Evolutionary conservation across 2,797 vertebrate genomes (phyloP).

Genomic region (Tragelaphus oryx): DNA sequence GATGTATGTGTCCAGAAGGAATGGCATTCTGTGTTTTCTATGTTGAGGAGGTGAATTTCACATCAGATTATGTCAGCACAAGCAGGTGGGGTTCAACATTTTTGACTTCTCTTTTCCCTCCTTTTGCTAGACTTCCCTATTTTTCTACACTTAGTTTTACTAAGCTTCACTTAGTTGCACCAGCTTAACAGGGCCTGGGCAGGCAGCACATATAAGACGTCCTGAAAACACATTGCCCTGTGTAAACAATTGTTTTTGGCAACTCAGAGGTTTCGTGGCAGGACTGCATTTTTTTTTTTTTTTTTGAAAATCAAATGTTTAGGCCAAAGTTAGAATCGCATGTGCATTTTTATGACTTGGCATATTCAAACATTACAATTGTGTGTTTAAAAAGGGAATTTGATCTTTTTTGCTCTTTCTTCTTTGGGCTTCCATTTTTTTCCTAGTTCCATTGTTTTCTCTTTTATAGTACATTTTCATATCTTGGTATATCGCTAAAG

Average conservation of each 20-base stretch:
- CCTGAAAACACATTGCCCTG: slow-evolving; percentile 7
- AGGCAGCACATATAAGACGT: not conserved
- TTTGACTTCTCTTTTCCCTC: not conserved
- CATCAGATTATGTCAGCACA: not conserved
- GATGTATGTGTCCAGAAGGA: not conserved
- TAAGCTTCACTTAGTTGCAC: not conserved
- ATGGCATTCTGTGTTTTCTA: not conserved
- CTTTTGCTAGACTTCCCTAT: not conserved
- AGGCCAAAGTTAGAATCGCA: slow-evolving; percentile 29
- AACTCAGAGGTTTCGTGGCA: slow-evolving; percentile 1
- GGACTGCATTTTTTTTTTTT: not conserved
- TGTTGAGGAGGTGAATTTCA: not conserved
- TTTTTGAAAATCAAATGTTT: slow-evolving; percentile 49
- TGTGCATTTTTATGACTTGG: slow-evolving; percentile 41
- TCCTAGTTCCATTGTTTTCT: not conserved
- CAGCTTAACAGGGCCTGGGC: not conserved
- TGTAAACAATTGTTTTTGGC: slow-evolving; percentile 48
- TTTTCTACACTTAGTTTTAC: not conserved
- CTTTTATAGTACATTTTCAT: slow-evolving; percentile 11
- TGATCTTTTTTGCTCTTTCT: slow-evolving; percentile 22
- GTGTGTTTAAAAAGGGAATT: slow-evolving; percentile 20
- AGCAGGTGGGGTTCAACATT: not conserved
- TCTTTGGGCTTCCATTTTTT: slow-evolving; percentile 22
- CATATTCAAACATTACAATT: not conserved
- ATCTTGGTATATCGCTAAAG: not conserved